Base-by-base conservation (phyloP, 1,140 invertebrate species). In the Zaprionus gabonicus region DNA sequence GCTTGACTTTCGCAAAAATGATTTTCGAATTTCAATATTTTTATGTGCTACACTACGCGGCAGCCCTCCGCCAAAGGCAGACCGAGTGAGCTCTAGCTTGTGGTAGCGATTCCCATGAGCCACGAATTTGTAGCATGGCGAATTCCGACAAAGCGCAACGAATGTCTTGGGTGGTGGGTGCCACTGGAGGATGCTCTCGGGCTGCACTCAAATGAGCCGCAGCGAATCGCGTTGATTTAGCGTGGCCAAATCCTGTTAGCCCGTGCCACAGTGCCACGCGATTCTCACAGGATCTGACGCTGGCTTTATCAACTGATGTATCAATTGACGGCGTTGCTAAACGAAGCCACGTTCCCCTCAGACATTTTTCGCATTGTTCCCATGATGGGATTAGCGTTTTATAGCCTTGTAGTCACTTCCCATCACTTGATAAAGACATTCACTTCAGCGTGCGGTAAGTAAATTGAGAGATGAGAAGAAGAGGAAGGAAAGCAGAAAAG, bases 1-100 rank as follows among this genome's bases (percentile, higher is more conserved):
- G 73, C 46, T 66, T 60, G 44, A 49, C 60, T 79, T 79, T 72
- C 58, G 53, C 71, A 65, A 71, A 77, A 91, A 88, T 91, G 77
- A 82, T 88, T 79, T 91, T 91, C 84, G 81, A 85, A 88, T 91
- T 88, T 91, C 88, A 88, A 91, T 91, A 85, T 78, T 82, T 91
- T 64, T 51, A 51, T 78, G 15, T 44, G 20, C 59, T 25, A 46
- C 7, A 17, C 38, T 51, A 59, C 31, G 12, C 38, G 70, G 63
- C 70, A 36, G 80, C 76, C 73, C 76, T 58, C 60, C 49, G 46
- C 9, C 25, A 31, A 23, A 23, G 27, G 27, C 27, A 27, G 27
- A 13, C 10, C 15, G 5, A 38, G 46, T 36, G 57, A 44, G 46
- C 34, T 62, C 44, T 38, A 15, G 17, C 20, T 62, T 34, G 31